Conservation (phyloP, 2,113 vertebrate genomes). For the Petrocephalus zakoni region DNA sequence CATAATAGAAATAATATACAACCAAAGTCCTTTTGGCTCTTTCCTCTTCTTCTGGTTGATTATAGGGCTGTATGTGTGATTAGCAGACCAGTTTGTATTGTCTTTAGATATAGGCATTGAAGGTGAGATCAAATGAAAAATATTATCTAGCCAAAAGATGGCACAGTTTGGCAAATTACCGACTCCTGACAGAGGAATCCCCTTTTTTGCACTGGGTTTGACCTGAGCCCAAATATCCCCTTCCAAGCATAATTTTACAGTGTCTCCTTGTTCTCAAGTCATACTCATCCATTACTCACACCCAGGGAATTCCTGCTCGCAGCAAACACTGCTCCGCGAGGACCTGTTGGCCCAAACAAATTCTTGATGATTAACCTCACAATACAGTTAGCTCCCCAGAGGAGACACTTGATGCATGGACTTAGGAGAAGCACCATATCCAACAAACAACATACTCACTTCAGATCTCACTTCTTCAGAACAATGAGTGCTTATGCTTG, state of each 20-base stretch:
- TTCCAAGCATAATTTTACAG: not conserved
- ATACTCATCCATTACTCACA: not conserved
- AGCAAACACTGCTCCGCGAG: not conserved
- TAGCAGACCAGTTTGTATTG: slow-evolving; percentile 1
- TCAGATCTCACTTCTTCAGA: slow-evolving; percentile 1
- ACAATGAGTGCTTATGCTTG: not conserved
- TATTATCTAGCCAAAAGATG: not conserved
- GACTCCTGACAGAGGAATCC: not conserved
- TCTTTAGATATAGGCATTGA: slow-evolving; percentile 9
- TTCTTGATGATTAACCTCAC: not conserved
- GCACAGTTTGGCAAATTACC: slow-evolving; percentile 12
- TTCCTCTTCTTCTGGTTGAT: not conserved
- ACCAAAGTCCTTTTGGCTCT: not conserved
- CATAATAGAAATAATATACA: not conserved
- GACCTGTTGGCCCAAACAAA: not conserved
- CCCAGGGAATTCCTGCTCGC: not conserved
- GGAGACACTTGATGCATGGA: not conserved
- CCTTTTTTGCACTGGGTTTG: slow-evolving; percentile 8
- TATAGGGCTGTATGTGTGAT: not conserved
- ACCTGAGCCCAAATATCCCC: slow-evolving; percentile 6
- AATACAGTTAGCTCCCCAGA: not conserved
- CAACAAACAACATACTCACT: not conserved
- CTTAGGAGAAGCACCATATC: not conserved
- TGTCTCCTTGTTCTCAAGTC: not conserved
- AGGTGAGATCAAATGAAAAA: not conserved